Base-by-base conservation (phyloP, 2,888 invertebrate species). In the Galeopsomyia nigrocyanea region DNA sequence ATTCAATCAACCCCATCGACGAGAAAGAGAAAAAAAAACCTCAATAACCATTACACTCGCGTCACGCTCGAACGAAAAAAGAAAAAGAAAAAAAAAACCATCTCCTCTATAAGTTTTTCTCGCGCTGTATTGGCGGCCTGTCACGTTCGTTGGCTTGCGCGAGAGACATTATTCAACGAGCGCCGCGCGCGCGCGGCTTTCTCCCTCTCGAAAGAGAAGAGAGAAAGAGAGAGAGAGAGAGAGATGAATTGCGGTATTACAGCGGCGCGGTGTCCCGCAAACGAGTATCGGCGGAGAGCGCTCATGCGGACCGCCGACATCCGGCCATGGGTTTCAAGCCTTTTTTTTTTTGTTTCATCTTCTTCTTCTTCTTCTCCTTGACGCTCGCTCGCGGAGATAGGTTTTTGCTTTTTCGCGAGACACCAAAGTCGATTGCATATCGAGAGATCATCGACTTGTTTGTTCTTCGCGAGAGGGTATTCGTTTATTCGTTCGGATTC, bases 261-360 rank as follows among this genome's bases (percentile, higher is more conserved):
- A 71, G 67, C 57, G 61, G 16, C 19, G 64, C 47, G 47, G 21
- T 31, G 56, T 50, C 67, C 56, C 31, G 64, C 67, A 74, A 74
- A 70, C 67, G 63, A 70, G 49, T 73, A 75, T 75, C 71, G 71
- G 71, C 66, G 49, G 63, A 13, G 47, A 47, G 68, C 82, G 81
- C 79, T 80, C 79, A 78, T 83, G 80, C 82, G 80, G 80, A 76
- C 78, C 78, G 79, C 70, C 75, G 69, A 79, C 80, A 83, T 85
- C 84, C 84, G 82, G 83, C 81, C 84, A 84, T 82, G 82, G 82
- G 81, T 82, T 77, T 73, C 68, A 76, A 77, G 69, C 75, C 76
- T 78, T 79, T 78, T 76, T 79, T 75, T 56, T 47, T 3, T 47
- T 46, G 17, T 16, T 49, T 55, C 58, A 26, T 19, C n/a, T 10